Conservation (phyloP, 2,113 vertebrate genomes). For the Erinaceus europaeus region DNA sequence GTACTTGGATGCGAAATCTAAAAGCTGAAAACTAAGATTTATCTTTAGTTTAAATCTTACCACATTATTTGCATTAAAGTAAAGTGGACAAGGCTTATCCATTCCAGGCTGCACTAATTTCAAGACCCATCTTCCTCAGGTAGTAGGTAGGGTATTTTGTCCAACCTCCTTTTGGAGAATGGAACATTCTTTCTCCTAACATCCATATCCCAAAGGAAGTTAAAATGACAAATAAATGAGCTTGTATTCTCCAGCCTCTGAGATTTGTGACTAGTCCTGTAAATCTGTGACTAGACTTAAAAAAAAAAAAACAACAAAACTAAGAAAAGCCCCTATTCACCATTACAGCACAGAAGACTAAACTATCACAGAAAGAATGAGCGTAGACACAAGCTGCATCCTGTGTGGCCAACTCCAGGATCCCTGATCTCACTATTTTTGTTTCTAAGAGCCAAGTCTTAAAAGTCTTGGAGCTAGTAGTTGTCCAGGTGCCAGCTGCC, state of each 20-base stretch:
- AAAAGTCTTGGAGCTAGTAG: neutral
- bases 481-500: constrained; percentile 41
- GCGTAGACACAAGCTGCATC: neutral
- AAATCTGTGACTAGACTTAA: neutral
- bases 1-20: neutral
- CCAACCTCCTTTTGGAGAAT: too few species aligned
- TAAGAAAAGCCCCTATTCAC: neutral
- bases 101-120: too few species aligned
- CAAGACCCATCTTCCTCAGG: too few species aligned
- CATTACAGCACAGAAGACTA: neutral
- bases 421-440: neutral
- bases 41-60: neutral
- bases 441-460: constrained; percentile 20
- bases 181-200: too few species aligned
- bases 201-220: too few species aligned
- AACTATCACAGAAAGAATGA: neutral
- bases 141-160: too few species aligned
- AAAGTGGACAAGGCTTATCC: neutral
- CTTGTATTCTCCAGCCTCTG: constrained; percentile 13
- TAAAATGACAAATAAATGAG: constrained; percentile 65
- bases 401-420: neutral
- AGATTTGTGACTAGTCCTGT: constrained; percentile 33
- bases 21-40: neutral
- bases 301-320: neutral
- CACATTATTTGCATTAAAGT: neutral